Evolutionary conservation across 2,113 vertebrate species (phyloP).

Genomic region (Elephantulus edwardii): DNA sequence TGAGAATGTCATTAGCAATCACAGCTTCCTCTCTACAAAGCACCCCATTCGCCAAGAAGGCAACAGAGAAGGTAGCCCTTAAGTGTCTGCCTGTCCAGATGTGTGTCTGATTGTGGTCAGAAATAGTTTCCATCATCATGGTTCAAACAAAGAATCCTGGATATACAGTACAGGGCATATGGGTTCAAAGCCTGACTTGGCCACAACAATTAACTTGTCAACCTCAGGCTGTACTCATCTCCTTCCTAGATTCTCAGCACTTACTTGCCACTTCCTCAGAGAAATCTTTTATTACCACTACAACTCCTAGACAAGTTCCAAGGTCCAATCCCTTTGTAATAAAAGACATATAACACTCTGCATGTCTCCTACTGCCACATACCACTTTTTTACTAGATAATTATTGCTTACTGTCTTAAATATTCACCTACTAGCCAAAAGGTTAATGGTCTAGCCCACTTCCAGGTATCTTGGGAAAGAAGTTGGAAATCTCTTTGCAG

Average conservation of each 20-base stretch:
- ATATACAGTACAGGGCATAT: background rate
- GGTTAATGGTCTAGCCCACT: background rate
- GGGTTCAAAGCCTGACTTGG: background rate
- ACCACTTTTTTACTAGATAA: background rate
- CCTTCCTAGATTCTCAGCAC: background rate
- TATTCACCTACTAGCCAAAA: background rate
- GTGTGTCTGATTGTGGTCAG: background rate
- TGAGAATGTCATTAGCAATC: constrained; percentile 72
- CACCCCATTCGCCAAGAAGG: background rate
- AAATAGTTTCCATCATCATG: background rate
- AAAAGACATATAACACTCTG: too few species aligned
- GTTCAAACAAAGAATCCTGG: background rate
- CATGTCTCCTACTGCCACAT: background rate
- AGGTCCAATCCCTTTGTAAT: too few species aligned
- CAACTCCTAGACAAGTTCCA: background rate
- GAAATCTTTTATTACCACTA: background rate
- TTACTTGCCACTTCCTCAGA: background rate
- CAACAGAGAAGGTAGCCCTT: background rate
- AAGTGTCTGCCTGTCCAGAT: background rate
- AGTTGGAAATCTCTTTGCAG: background rate
- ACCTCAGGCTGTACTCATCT: background rate
- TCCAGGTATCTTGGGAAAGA: background rate
- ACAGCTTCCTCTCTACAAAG: constrained; percentile 21
- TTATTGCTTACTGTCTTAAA: too few species aligned
- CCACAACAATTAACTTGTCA: background rate